Evolutionary conservation across 2,113 vertebrate genomes (phyloP).

Genomic region (Oreotrochilus melanogaster): DNA sequence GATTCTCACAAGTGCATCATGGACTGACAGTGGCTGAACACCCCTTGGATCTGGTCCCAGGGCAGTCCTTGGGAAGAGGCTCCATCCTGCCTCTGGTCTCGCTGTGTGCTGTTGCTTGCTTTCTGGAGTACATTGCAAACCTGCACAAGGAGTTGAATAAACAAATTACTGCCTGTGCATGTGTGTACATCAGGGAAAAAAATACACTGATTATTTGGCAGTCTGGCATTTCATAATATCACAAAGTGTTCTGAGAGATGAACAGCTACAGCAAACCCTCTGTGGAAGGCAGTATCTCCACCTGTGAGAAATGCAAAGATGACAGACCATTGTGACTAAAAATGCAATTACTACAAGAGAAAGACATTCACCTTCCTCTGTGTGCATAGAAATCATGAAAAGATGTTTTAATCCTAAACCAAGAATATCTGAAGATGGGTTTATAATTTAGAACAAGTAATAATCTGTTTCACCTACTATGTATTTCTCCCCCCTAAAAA

Average conservation of each 20-base stretch:
- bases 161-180: constrained; percentile 26
- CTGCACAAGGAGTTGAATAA: constrained; percentile 16
- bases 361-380: constrained; percentile 39
- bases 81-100: background rate
- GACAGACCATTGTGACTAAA: constrained; percentile 63
- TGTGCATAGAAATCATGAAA: constrained; percentile 32
- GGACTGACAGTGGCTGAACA: accelerated
- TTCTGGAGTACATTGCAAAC: constrained; percentile 26
- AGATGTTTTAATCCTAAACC: constrained; percentile 19
- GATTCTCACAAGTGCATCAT: background rate
- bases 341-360: constrained; percentile 61
- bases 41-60: background rate
- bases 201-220: constrained; percentile 45
- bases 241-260: constrained; percentile 47
- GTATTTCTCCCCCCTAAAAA: background rate
- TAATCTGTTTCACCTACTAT: constrained; percentile 20
- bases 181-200: constrained; percentile 9
- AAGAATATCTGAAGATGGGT: constrained; percentile 13
- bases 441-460: constrained; percentile 10
- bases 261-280: constrained; percentile 53
- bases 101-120: background rate
- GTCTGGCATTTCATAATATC: constrained; percentile 38
- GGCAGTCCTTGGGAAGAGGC: background rate
- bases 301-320: constrained; percentile 59
- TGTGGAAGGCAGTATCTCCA: constrained; percentile 50